Base-by-base conservation (phyloP, 2,797 vertebrate species). In the Poeciliopsis gracilis region DNA sequence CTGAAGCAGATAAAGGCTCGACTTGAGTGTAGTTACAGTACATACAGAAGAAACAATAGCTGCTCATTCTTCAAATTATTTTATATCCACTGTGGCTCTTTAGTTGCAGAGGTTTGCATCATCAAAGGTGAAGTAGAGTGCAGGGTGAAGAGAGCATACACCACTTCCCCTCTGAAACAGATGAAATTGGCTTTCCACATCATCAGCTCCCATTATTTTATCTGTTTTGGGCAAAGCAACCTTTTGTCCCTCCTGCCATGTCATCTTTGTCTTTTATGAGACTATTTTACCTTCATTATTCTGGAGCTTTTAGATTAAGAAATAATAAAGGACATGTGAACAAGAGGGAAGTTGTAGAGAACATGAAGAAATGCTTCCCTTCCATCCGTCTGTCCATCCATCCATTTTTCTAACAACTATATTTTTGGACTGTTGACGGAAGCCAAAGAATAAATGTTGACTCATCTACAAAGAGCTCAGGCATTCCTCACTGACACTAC, bases 81-180 rank as follows among this genome's bases (percentile, higher is more conserved):
- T 74, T 84, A 83, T 87, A 76, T 55, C 30, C 67, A 72, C 73
- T 71, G 6, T 87, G 81, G 87, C 77, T 89, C 80, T 78, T 38
- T 1, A 72, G 61, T 74, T 82, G 38, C 78, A 63, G 49, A 78
- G 75, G 74, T 83, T 89, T 77, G 23, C 72, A 75, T 63, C 77
- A 80, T 84, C 73, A 85, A 84, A 88, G 82, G 77, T 87, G 81
- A 84, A 81, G 79, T 2, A 72, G 57, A 89, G 88, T 80, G 73
- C 76, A 84, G 82, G 75, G 78, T 70, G 41, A 82, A 66, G 66
- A 72, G 79, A 74, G 70, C 49, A 30, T 18, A 47, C 59, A 71
- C 20, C 28, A 41, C 36, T 74, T 79, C 23, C 57, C 73, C 77
- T 82, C 45, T 25, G 77, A 79, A 5, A 77, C 15, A 75, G 71